Conservation (phyloP, 2,888 invertebrate species). For the Epirrhoe tristata region DNA sequence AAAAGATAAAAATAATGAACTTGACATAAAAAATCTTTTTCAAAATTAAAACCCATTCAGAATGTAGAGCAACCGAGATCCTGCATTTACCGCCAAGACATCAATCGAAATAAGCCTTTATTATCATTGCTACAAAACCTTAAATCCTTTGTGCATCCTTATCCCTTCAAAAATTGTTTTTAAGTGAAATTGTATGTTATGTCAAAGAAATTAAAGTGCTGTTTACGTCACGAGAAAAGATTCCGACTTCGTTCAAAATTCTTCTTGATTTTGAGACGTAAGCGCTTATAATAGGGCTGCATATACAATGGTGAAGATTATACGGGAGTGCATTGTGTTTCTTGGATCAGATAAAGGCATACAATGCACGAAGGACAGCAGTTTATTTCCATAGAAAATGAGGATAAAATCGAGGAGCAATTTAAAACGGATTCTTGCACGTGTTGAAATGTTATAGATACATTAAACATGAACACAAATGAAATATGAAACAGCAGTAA, state of each 20-base stretch:
- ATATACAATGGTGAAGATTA: conserved; percentile 7
- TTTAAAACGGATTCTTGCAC: conserved; percentile 31
- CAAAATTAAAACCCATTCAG: conserved; percentile 60
- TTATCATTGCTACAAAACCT: not conserved
- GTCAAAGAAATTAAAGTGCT: conserved; percentile 25
- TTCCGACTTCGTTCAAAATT: conserved; percentile 20
- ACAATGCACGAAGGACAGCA: conserved; percentile 34
- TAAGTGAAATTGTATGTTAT: conserved; percentile 31
- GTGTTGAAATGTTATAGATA: conserved; percentile 4
- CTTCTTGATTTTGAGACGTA: conserved; percentile 18
- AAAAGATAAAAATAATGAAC: conserved; percentile 43
- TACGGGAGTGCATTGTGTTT: conserved; percentile 57
- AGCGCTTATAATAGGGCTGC: conserved; percentile 20
- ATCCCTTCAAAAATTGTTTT: conserved; percentile 14
- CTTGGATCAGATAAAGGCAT: conserved; percentile 51
- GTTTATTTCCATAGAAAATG: conserved; percentile 33
- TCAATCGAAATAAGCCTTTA: conserved; percentile 1
- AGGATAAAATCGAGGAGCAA: conserved; percentile 32
- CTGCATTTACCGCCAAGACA: conserved; percentile 25
- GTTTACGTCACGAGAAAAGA: conserved; percentile 27
- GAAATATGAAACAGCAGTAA: too few relatives aligned
- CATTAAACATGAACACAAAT: not conserved
- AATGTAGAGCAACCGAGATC: conserved; percentile 56
- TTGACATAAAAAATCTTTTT: conserved; percentile 39
- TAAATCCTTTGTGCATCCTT: conserved; percentile 21